These are phyloP conservation scores for Diglossa cyanea DNA, from an alignment of 2,797 vertebrate species.

Conservation along the genomic window DNA sequence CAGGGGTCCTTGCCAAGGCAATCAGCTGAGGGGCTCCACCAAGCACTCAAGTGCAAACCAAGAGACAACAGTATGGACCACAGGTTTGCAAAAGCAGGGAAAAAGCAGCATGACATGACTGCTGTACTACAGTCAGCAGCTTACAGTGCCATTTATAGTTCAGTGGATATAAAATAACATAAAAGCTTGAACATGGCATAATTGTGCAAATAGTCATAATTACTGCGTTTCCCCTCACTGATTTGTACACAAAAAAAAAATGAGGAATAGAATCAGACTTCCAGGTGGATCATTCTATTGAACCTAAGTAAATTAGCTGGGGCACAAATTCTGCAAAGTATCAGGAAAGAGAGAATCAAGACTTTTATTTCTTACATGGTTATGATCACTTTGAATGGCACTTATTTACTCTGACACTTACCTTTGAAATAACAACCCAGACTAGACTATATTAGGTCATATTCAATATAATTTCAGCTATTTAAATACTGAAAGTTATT, in stretches of 20 bases:
- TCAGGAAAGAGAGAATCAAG: not conserved
- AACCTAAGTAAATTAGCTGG: not conserved
- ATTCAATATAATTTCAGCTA: not conserved
- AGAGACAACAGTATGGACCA: not conserved
- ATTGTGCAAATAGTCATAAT: not conserved
- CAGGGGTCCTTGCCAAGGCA: not conserved
- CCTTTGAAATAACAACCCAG: not conserved
- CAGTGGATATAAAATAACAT: not conserved
- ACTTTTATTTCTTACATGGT: not conserved
- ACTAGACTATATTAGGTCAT: not conserved
- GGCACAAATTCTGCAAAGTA: not conserved
- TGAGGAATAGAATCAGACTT: not conserved
- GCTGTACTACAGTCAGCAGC: not conserved
- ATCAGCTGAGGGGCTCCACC: not conserved
- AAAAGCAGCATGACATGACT: not conserved
- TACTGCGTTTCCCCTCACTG: not conserved
- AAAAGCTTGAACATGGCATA: not conserved
- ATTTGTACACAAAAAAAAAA: not conserved
- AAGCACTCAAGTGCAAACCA: not conserved
- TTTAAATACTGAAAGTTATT: not conserved
- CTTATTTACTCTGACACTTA: not conserved
- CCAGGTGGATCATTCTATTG: not conserved
- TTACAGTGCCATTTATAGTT: not conserved
- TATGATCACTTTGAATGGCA: not conserved
- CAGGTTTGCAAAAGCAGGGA: not conserved